Evolutionary conservation across 2,113 vertebrate genomes (phyloP), one percentile per base, ranked within the genome.

Genomic region (Austrofundulus limnaeus): DNA sequence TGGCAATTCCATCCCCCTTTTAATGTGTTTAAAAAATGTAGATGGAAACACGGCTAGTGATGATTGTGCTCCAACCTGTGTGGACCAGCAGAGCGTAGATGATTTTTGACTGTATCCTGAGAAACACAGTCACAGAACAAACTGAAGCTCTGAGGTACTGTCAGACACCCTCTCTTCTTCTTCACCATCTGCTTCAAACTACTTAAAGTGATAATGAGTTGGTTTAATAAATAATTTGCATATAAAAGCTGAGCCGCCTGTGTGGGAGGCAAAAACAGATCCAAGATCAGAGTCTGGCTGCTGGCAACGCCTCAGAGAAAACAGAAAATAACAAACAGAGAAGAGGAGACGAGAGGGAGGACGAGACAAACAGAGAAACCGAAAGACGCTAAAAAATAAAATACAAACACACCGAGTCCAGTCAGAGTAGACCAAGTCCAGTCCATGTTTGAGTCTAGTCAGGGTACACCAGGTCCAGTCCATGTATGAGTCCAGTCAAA

Each of bases 181-280:
- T 51, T 50, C 71, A 78, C 80, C 50, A 85, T 86, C 80, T 75
- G 59, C 31, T 72, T 49, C 38, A 83, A 77, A 80, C 58, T 70
- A 76, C 81, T 90, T 82, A 88, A 86, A 87, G 83, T 82, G 81
- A 89, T 89, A 88, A 90, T 61, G 74, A 88, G 80, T 84, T 89
- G 83, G 84, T 90, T 90, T 88, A 86, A 90, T 86, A 83, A 90
- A 84, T 84, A 51, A 91, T 89, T 84, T 89, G 81, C 85, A 87
- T 90, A 87, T 84, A 84, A 90, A 91, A 89, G 85, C 70, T 2
- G 1, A 66, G 62, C 43, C 15, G 70, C 64, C 62, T 78, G 77
- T 49, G 72, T 77, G 64, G 77, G 80, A 55, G 75, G 75, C 75
- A 75, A 64, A 85, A 83, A 85, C 79, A 79, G 77, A 85, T 77